Conservation (phyloP, 2,797 vertebrate genomes). For the Chiroxiphia lanceolata region DNA sequence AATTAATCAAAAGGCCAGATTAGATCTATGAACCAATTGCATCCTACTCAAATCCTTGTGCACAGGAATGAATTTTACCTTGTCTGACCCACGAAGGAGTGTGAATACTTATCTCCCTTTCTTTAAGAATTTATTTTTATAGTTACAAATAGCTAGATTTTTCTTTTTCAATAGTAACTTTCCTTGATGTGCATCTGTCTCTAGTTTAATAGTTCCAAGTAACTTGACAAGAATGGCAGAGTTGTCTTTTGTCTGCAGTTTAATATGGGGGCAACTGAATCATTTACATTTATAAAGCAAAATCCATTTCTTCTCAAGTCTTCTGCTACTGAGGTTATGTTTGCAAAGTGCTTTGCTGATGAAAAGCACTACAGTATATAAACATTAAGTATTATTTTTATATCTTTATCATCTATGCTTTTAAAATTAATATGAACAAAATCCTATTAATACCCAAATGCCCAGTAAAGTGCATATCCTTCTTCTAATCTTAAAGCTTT, state of each 20-base stretch:
- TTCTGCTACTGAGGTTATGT: not conserved
- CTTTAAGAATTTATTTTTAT: conserved; percentile 9
- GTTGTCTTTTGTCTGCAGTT: not conserved
- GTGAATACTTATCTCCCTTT: not conserved
- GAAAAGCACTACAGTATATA: not conserved
- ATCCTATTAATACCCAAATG: not conserved
- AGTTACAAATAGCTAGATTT: conserved; percentile 2
- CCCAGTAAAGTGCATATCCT: conserved; percentile 17
- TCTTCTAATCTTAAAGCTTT: conserved; percentile 39
- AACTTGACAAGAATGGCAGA: not conserved
- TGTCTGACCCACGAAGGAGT: not conserved
- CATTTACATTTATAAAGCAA: not conserved
- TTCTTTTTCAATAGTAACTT: not conserved
- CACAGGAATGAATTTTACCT: conserved; percentile 16
- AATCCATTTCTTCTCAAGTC: conserved; percentile 5
- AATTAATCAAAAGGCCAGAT: conserved; percentile 8
- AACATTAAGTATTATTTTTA: conserved; percentile 42
- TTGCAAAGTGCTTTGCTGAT: conserved; percentile 28
- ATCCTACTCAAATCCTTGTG: conserved; percentile 6
- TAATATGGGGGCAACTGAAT: not conserved
- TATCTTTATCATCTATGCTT: conserved; percentile 41
- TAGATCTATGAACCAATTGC: not conserved
- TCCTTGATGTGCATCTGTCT: conserved; percentile 2
- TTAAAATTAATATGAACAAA: conserved; percentile 39
- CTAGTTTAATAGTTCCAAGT: not conserved